Conservation (phyloP, 2,113 vertebrate species). For the Cranoglanis bouderius region DNA sequence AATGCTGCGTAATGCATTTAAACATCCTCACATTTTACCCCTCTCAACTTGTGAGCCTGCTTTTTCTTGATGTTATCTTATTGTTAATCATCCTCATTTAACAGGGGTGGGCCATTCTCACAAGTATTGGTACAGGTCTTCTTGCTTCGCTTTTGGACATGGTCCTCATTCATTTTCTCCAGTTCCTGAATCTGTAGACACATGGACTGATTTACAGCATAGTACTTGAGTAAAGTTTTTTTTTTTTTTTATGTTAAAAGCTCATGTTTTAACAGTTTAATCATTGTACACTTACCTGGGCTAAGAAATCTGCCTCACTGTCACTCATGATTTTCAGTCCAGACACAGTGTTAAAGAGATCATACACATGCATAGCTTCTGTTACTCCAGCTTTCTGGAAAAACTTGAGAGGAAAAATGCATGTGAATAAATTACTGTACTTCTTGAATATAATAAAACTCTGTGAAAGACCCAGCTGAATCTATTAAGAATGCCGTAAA, state of each 20-base stretch:
- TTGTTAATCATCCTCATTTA: slow-evolving; percentile 67
- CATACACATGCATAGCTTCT: slow-evolving; percentile 81
- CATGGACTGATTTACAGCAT: not conserved
- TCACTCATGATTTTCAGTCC: slow-evolving; percentile 84
- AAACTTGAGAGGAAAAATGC: slow-evolving; percentile 74
- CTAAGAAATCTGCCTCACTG: slow-evolving; percentile 86
- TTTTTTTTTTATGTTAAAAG: not conserved
- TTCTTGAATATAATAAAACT: not conserved
- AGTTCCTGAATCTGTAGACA: slow-evolving; percentile 83
- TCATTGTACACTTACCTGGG: slow-evolving; percentile 73
- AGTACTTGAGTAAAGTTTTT: not conserved
- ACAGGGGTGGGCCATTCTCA: slow-evolving; percentile 75
- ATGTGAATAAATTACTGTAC: not conserved
- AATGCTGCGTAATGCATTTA: not conserved
- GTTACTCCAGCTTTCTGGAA: slow-evolving; percentile 89
- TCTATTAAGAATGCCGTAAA: not conserved
- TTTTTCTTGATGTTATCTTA: not conserved
- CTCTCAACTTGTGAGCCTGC: not conserved
- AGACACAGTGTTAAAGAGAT: slow-evolving; percentile 91
- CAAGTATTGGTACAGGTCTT: slow-evolving; percentile 70
- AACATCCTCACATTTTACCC: not conserved
- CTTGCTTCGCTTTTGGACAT: slow-evolving; percentile 86
- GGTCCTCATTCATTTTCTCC: slow-evolving; percentile 95
- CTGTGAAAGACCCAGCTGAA: not conserved
- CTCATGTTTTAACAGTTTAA: not conserved